Evolutionary conservation across 2,113 vertebrate species (phyloP), one percentile per base, ranked within the genome.

Genomic region (Cariama cristata): DNA sequence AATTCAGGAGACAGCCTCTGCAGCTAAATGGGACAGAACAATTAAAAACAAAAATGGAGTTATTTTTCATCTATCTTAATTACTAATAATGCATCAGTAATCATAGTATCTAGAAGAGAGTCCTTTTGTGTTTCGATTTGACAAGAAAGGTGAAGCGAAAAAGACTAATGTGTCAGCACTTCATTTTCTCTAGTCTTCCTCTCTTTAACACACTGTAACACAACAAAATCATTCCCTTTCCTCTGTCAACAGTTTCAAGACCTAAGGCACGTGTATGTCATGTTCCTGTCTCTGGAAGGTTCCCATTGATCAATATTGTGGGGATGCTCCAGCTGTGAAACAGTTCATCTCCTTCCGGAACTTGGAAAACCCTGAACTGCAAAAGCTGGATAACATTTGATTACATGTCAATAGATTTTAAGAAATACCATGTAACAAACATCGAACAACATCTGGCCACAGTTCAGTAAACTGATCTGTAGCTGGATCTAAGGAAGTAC

Each of bases 41-140:
- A 32, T 79, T 74, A 19, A 55, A 30, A 73, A 60, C 0, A 0
- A 64, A 80, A 91, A 76, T 2, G 0, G 30, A 66, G 8, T 42
- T 80, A 27, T 55, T 80, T 90, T 66, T 49, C 6, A 62, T 23
- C 17, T 62, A n/a, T 45, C 42, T 86, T 59, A 76, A 86, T 12
- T 68, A 77, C 12, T 23, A 66, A 40, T n/a, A 76, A 64, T 8
- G 10, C 20, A 86, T 49, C 6, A 10, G 19, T 49, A 79, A 93
- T n/a, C n/a, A 71, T 1, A 74, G 19, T 12, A 77, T 9, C n/a
- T 55, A 86, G 15, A 58, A 91, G 19, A 2, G 4, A 55, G 32
- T 28, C 21, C 13, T 69, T 88, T 19, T 13, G 27, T 53, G 45
- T 52, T 95, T 68, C 63, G 38, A 23, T 38, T 58, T 66, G 23